Evolutionary conservation across 2,113 vertebrate genomes (phyloP).

Genomic region (Raja brachyura): DNA sequence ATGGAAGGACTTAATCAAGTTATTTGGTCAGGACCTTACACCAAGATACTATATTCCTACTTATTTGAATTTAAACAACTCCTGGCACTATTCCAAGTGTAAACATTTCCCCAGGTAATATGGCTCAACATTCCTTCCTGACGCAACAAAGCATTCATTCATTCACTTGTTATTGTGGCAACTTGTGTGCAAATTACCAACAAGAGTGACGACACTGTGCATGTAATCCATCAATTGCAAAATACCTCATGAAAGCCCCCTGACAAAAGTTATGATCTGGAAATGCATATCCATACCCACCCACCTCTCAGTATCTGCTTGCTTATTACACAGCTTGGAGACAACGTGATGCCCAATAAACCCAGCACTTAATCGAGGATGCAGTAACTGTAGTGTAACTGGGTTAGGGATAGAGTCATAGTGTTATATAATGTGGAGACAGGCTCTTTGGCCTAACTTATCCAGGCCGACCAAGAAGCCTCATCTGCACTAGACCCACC

Average conservation of each 20-base stretch:
- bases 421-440: too few species aligned
- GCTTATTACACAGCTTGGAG: neutral
- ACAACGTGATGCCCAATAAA: neutral
- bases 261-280: neutral
- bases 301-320: neutral
- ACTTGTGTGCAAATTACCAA: neutral
- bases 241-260: neutral
- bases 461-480: too few species aligned
- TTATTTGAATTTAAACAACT: neutral
- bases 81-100: neutral
- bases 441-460: too few species aligned
- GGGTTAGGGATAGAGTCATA: too few species aligned
- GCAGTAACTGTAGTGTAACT: too few species aligned
- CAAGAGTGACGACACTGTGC: neutral
- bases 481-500: too few species aligned
- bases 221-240: neutral
- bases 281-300: neutral
- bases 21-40: neutral
- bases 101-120: neutral
- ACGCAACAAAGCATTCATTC: neutral
- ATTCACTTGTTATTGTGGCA: neutral
- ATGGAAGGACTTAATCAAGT: neutral
- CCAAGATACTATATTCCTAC: neutral
- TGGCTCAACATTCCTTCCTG: neutral
- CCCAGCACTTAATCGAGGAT: neutral